Percentiles rank a stretch among this genome's conserved stretches.
Evolutionary conservation across 2,797 vertebrate species (phyloP).

Genomic region (Cynopterus sphinx): DNA sequence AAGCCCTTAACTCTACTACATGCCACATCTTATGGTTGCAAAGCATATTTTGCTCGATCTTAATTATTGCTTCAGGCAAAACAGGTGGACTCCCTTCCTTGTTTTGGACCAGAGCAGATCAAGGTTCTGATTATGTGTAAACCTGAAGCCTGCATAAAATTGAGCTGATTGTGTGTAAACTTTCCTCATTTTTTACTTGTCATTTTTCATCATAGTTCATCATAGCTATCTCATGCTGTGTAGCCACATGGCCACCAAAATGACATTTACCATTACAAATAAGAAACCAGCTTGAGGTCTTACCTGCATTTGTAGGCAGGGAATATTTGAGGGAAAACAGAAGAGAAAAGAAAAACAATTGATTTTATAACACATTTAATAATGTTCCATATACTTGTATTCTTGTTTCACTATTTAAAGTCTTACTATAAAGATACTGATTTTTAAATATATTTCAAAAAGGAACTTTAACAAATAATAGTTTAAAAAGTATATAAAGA

Average conservation of each 20-base stretch:
- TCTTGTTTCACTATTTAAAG: neutral
- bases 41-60: constrained; percentile 64
- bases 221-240: constrained; percentile 53
- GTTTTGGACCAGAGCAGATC: constrained; percentile 45
- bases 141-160: constrained; percentile 34
- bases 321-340: neutral
- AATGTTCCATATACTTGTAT: neutral
- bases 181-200: constrained; percentile 61
- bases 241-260: constrained; percentile 64
- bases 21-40: constrained; percentile 49
- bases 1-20: constrained; percentile 33
- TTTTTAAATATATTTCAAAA: neutral
- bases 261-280: constrained; percentile 44
- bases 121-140: constrained; percentile 27
- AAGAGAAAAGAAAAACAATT: constrained; percentile 5
- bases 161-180: constrained; percentile 17
- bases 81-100: constrained; percentile 65
- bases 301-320: neutral
- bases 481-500: neutral
- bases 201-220: constrained; percentile 55
- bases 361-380: neutral
- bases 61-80: constrained; percentile 72
- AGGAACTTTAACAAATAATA: neutral
- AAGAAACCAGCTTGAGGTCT: constrained; percentile 39
- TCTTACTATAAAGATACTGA: neutral